phyloP scores from a whole-genome alignment of 2,113 vertebrate species.

The Gambusia affinis region DNA sequence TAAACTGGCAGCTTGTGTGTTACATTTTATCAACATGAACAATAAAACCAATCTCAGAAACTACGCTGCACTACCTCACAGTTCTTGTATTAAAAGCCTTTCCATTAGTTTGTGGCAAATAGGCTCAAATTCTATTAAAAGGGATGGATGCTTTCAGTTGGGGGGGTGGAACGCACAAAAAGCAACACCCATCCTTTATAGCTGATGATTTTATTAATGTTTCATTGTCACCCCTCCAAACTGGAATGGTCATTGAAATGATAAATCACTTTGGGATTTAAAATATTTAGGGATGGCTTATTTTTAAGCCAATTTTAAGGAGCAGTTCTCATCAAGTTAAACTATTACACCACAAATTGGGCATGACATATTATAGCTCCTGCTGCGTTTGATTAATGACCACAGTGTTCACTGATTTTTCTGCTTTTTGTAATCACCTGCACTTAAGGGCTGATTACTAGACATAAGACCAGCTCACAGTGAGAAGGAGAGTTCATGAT shows the following conservation, averaged over 20 bases:
- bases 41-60: not conserved
- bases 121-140: not conserved
- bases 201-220: constrained; percentile 17
- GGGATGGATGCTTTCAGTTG: not conserved
- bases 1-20: not conserved
- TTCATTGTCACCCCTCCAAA: constrained; percentile 13
- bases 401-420: constrained; percentile 12
- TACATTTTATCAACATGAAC: not conserved
- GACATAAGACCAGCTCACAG: constrained; percentile 18
- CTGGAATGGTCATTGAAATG: constrained; percentile 3
- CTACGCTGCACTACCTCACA: not conserved
- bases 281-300: constrained; percentile 15
- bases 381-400: constrained; percentile 35
- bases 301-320: constrained; percentile 22
- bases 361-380: constrained; percentile 21
- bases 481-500: constrained; percentile 31
- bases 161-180: not conserved
- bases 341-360: constrained; percentile 24
- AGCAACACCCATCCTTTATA: not conserved
- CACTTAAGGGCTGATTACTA: constrained; percentile 36
- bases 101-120: not conserved
- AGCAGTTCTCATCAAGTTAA: constrained; percentile 27
- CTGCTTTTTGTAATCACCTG: constrained; percentile 17
- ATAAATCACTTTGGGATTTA: constrained; percentile 22
- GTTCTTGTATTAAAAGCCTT: not conserved